These are phyloP conservation scores for Cerastis rubricosa DNA, from an alignment of 2,888 invertebrate genomes.

Conservation along the genomic window DNA sequence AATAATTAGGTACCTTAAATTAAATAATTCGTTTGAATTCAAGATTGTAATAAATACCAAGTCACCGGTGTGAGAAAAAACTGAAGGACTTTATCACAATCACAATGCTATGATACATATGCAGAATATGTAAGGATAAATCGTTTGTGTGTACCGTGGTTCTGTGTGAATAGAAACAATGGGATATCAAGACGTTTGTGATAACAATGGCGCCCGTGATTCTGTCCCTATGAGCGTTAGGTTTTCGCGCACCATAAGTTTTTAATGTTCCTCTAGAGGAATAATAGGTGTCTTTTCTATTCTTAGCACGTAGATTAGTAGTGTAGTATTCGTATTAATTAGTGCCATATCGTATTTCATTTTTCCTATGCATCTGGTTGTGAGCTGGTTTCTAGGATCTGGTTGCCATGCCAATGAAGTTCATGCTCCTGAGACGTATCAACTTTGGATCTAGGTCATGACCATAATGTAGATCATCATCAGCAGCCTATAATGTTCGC, in stretches of 20 bases:
- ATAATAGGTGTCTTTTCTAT: slow-evolving; percentile 5
- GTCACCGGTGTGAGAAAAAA: slow-evolving; percentile 47
- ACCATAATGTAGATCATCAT: background rate
- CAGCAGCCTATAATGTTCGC: no score
- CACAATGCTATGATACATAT: slow-evolving; percentile 49
- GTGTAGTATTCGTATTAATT: background rate
- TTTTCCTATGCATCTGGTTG: background rate
- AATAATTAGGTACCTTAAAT: slow-evolving; percentile 30
- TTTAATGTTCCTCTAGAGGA: slow-evolving; percentile 8
- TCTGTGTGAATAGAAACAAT: slow-evolving; percentile 63
- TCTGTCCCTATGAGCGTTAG: slow-evolving; percentile 38
- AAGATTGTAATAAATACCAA: slow-evolving; percentile 49
- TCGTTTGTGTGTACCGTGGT: slow-evolving; percentile 33
- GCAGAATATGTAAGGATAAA: slow-evolving; percentile 48
- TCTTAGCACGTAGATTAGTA: background rate
- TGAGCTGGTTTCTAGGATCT: background rate
- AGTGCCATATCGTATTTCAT: background rate
- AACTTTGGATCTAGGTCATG: background rate
- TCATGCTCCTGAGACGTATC: background rate
- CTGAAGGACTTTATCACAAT: slow-evolving; percentile 53
- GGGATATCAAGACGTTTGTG: slow-evolving; percentile 53
- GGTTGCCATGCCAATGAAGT: background rate
- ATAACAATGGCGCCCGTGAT: slow-evolving; percentile 58
- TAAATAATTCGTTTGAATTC: slow-evolving; percentile 19
- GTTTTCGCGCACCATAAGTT: slow-evolving; percentile 15